These are phyloP conservation scores for Falco berigora DNA, from an alignment of 2,797 vertebrate genomes.

Conservation along the genomic window DNA sequence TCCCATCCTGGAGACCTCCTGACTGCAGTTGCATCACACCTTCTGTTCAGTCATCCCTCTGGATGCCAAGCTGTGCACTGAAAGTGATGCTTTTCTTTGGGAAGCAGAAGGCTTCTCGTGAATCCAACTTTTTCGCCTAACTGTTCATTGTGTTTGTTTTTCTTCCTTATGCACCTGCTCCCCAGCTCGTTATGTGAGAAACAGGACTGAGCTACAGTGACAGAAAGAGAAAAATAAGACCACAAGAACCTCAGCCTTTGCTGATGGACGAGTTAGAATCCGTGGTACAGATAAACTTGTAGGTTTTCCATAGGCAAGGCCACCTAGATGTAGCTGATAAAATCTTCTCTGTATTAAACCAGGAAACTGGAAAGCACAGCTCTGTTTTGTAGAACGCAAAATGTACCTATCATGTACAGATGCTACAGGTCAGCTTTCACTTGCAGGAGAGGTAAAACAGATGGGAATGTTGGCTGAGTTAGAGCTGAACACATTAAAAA, in stretches of 20 bases:
- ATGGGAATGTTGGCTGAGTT: neutral
- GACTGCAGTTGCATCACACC: accelerated
- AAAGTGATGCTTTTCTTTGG: neutral
- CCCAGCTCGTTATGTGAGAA: accelerated
- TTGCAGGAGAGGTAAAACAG: neutral
- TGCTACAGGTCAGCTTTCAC: neutral
- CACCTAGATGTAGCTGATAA: accelerated
- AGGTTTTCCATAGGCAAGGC: neutral
- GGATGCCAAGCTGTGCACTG: neutral
- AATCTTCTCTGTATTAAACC: neutral
- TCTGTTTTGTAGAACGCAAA: neutral
- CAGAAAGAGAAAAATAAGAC: neutral
- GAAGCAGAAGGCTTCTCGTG: neutral
- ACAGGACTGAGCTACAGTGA: neutral
- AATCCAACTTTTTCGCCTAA: neutral
- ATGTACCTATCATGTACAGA: accelerated
- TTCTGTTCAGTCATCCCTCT: neutral
- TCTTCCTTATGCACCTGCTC: neutral
- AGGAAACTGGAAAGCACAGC: neutral
- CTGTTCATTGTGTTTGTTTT: neutral
- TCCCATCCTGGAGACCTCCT: neutral
- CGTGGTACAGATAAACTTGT: neutral
- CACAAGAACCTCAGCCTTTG: neutral
- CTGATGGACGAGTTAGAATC: neutral
- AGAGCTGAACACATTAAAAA: neutral